These are phyloP conservation scores for Catonia carolina DNA, from an alignment of 2,888 invertebrate species.

Conservation along the genomic window DNA sequence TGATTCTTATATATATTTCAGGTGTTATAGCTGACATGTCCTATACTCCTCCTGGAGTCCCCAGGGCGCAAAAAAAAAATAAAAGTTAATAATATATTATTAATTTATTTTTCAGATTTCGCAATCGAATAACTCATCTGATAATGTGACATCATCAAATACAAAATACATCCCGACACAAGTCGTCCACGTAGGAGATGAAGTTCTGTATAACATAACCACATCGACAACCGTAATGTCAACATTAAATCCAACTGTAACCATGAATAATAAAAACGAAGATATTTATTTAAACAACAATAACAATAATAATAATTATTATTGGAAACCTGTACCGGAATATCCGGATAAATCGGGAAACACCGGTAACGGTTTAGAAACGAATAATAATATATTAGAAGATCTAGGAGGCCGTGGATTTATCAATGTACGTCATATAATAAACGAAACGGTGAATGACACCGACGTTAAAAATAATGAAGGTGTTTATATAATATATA, in stretches of 20 bases:
- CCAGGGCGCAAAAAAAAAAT: no score
- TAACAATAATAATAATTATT: no score
- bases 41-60: no score
- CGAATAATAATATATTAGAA: neutral
- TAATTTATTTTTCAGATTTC: no score
- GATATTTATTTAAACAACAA: slow-evolving; percentile 28
- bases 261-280: slow-evolving; percentile 30
- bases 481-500: neutral
- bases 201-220: slow-evolving; percentile 36
- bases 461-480: slow-evolving; percentile 8
- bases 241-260: slow-evolving; percentile 18
- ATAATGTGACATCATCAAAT: slow-evolving; percentile 15
- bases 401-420: slow-evolving; percentile 18
- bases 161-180: slow-evolving; percentile 33
- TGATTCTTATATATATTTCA: no score
- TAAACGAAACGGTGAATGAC: slow-evolving; percentile 18
- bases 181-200: slow-evolving; percentile 43
- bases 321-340: slow-evolving; percentile 23
- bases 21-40: no score
- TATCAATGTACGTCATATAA: slow-evolving; percentile 21
- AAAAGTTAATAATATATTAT: no score
- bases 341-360: slow-evolving; percentile 22
- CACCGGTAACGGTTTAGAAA: slow-evolving; percentile 20
- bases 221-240: no score
- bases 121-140: neutral